Evolutionary conservation across 2,113 vertebrate genomes (phyloP).

Genomic region (Rhodinocichla rosea): DNA sequence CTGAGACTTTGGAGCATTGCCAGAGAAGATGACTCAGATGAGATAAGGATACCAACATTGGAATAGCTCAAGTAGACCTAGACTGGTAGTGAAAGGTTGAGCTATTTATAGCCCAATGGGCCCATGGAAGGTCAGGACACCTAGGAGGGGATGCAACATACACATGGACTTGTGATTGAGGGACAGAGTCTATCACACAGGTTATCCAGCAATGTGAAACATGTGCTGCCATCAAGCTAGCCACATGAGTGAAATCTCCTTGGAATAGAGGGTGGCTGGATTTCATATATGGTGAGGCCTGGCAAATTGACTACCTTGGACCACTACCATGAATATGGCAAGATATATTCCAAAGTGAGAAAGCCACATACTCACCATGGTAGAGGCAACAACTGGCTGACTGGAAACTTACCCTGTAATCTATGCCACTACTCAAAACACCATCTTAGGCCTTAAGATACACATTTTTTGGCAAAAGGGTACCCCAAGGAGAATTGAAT

Average conservation of each 20-base stretch:
- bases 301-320: not conserved
- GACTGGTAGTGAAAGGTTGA: not conserved
- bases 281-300: not conserved
- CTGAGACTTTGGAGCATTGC: not conserved
- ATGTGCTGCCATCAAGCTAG: fast-evolving
- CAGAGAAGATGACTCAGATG: not conserved
- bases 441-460: not conserved
- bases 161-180: too few relatives aligned
- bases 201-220: not conserved
- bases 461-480: not conserved
- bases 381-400: not conserved
- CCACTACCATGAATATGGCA: not conserved
- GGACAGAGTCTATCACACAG: not conserved
- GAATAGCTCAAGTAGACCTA: not conserved
- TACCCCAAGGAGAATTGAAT: not conserved
- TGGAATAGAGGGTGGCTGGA: not conserved
- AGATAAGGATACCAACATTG: not conserved
- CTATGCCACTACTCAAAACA: not conserved
- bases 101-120: not conserved
- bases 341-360: not conserved
- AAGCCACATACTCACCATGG: too few relatives aligned
- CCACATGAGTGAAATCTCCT: not conserved
- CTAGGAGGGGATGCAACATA: not conserved
- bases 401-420: not conserved
- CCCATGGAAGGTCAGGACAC: not conserved